Evolutionary conservation across 2,797 vertebrate species (phyloP).

Genomic region (Poeciliopsis paucimaculata): DNA sequence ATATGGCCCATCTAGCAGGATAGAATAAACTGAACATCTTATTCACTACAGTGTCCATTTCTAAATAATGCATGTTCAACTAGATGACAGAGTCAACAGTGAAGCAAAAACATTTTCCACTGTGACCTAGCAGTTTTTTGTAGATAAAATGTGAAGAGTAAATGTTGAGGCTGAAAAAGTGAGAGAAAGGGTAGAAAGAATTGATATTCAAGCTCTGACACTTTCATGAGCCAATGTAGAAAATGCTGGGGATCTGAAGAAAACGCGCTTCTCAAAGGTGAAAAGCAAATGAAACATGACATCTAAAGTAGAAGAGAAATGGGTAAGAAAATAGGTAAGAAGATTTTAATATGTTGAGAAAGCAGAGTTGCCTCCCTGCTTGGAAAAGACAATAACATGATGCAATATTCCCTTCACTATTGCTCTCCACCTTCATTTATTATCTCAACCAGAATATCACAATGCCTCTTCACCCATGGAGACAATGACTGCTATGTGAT

Average conservation of each 20-base stretch:
- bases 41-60: not conserved
- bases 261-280: constrained; percentile 60
- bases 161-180: not conserved
- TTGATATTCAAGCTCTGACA: constrained; percentile 58
- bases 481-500: constrained; percentile 46
- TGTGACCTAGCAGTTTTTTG: not conserved
- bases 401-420: constrained; percentile 33
- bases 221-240: constrained; percentile 53
- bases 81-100: not conserved
- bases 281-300: constrained; percentile 71
- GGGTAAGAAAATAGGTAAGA: constrained; percentile 62
- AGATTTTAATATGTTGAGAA: constrained; percentile 53
- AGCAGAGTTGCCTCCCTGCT: constrained; percentile 30
- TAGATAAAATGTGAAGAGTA: not conserved
- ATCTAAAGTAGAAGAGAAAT: constrained; percentile 64
- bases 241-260: constrained; percentile 56
- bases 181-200: constrained; percentile 18
- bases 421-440: constrained; percentile 44
- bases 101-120: not conserved
- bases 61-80: not conserved
- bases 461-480: constrained; percentile 7
- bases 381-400: constrained; percentile 58
- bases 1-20: too few relatives aligned
- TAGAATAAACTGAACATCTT: not conserved
- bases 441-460: constrained; percentile 41